Conservation (phyloP, 2,113 vertebrate species). For the Nicator chloris region DNA sequence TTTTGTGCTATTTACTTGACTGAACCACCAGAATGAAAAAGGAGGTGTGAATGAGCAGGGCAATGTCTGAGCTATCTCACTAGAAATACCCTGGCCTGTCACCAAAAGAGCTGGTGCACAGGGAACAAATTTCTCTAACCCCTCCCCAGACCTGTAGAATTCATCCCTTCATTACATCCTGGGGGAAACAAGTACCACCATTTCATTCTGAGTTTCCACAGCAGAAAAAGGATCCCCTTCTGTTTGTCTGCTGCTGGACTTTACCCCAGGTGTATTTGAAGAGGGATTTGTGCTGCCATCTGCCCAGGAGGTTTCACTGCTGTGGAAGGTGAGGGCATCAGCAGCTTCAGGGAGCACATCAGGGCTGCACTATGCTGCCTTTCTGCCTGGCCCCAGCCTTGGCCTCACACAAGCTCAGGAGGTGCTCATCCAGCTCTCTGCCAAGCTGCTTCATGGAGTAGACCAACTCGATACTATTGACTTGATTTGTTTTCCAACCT, state of each 20-base stretch:
- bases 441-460: neutral
- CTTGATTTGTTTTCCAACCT: neutral
- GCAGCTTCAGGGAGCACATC: neutral
- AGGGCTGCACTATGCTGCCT: neutral
- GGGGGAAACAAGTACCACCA: neutral
- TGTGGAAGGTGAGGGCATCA: neutral
- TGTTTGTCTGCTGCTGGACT: neutral
- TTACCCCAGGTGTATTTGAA: neutral
- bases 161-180: neutral
- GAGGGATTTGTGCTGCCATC: neutral
- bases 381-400: neutral
- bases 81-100: neutral
- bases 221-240: neutral
- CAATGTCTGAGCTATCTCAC: neutral
- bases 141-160: neutral
- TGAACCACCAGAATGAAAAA: neutral
- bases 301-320: accelerated
- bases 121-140: neutral
- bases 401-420: neutral
- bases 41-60: neutral
- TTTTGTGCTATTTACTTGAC: neutral
- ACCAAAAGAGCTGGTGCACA: neutral
- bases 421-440: neutral
- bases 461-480: neutral
- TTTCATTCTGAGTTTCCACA: neutral